Evolutionary conservation across 2,797 vertebrate species (phyloP).

Genomic region (Yasuhikotakia modesta): DNA sequence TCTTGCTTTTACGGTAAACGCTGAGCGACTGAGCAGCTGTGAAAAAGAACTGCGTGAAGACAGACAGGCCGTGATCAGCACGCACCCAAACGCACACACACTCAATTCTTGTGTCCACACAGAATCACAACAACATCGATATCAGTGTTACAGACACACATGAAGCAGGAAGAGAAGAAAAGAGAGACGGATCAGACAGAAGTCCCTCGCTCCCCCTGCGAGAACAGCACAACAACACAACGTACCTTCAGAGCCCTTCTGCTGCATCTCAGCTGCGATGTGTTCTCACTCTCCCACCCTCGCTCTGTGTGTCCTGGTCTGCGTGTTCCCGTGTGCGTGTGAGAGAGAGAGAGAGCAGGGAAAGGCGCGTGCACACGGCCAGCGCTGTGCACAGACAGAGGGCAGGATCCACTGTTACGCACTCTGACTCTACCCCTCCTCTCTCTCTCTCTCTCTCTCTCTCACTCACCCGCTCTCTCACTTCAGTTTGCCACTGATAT

Average conservation of each 20-base stretch:
- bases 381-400: slow-evolving; percentile 83
- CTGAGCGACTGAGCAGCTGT: slow-evolving; percentile 75
- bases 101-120: slow-evolving; percentile 73
- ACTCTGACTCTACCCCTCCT: slow-evolving; percentile 72
- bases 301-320: slow-evolving; percentile 71
- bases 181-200: slow-evolving; percentile 60
- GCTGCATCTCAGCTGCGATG: slow-evolving; percentile 87
- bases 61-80: slow-evolving; percentile 78
- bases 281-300: slow-evolving; percentile 76
- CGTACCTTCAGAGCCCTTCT: slow-evolving; percentile 85
- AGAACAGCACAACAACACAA: slow-evolving; percentile 83
- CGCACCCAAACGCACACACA: slow-evolving; percentile 53
- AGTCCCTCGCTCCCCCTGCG: slow-evolving; percentile 74
- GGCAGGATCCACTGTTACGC: slow-evolving; percentile 82
- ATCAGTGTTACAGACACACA: slow-evolving; percentile 67
- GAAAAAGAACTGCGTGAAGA: slow-evolving; percentile 84
- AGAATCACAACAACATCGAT: slow-evolving; percentile 65
- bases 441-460: slow-evolving; percentile 63
- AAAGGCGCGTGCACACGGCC: slow-evolving; percentile 73
- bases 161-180: slow-evolving; percentile 74
- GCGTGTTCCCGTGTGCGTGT: slow-evolving; percentile 66
- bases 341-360: slow-evolving; percentile 66
- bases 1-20: no score
- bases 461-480: slow-evolving; percentile 47
- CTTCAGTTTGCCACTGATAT: slow-evolving; percentile 78